Base-by-base conservation (phyloP, 2,888 invertebrate species). In the Epinotia nisella region DNA sequence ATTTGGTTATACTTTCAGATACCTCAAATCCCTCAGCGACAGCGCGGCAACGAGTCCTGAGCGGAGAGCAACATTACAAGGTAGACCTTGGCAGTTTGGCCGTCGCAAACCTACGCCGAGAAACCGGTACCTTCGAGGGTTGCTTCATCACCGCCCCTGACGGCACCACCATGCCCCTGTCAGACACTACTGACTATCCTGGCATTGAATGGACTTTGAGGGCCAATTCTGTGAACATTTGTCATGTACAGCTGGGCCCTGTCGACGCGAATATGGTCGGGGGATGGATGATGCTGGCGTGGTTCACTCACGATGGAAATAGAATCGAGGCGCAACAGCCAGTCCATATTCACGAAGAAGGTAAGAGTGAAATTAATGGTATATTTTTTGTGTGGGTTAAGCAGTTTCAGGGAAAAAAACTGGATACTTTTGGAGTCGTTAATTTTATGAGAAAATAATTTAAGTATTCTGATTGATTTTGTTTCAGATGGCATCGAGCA, bases 81-180 rank as follows among this genome's bases (percentile, higher is more conserved):
- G 56, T 45, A 7, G 24, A 39, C 49, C 3, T 71, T 4, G 74
- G 74, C 39, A 39, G 61, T n/a, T 55, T 19, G 24, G 61, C 67
- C 10, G 65, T 71, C 10, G 74, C 70, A 21, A 56, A 56, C 19
- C 66, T 71, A 10, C 71, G 45, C 10, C 60, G 71, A 9, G 71
- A 67, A 35, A 62, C 56, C 11, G 74, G 74, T 19, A 21, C n/a
- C 5, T 71, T 66, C 58, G 71, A 74, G 41, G 74, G 71, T 39
- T 74, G 74, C n/a, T 74, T 71, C 67, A 71, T 74, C 61, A 71
- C 62, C 2, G 61, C 61, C 4, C 74, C 74, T 9, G 67, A 71
- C n/a, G 74, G 74, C 45, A 56, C 61, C 2, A 74, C 71, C 41
- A 29, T 74, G 35, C 74, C 74, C 29, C 15, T 74, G 39, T 74